Percentiles rank a stretch among this genome's conserved stretches.
These are phyloP conservation scores for Pollenia amentaria DNA, from an alignment of 2,888 invertebrate genomes.

Conservation along the genomic window DNA sequence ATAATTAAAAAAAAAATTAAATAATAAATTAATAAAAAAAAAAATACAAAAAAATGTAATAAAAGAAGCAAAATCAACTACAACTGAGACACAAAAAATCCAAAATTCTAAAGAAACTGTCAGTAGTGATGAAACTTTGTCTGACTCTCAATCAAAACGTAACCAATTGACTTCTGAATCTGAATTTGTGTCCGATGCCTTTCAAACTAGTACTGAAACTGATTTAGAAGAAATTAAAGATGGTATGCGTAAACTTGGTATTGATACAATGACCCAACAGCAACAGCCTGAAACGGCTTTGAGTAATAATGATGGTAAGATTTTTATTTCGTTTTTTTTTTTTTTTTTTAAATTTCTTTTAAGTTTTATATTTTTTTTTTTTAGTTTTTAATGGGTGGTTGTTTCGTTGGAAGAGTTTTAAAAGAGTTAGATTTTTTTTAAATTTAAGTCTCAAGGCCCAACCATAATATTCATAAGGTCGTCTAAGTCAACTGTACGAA, in stretches of 20 bases:
- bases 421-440: neutral
- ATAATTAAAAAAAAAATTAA: constrained; percentile 59
- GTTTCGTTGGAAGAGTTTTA: neutral
- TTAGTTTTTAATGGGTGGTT: constrained; percentile 1
- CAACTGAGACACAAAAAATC: constrained; percentile 69
- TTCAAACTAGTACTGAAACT: constrained; percentile 87
- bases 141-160: constrained; percentile 72
- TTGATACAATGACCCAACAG: constrained; percentile 86
- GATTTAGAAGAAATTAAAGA: constrained; percentile 90
- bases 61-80: constrained; percentile 75
- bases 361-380: neutral
- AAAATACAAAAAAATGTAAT: constrained; percentile 43
- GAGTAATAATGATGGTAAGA: constrained; percentile 85
- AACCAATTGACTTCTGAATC: constrained; percentile 84
- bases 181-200: constrained; percentile 92
- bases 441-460: neutral
- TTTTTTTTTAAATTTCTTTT: constrained; percentile 63
- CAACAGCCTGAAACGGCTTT: constrained; percentile 78
- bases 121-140: constrained; percentile 47
- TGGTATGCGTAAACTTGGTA: constrained; percentile 90
- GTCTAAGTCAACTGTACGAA: too few relatives aligned
- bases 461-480: too few relatives aligned
- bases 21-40: constrained; percentile 68
- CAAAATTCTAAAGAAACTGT: constrained; percentile 53
- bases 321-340: constrained; percentile 72